Conservation (phyloP, 2,113 vertebrate genomes). For the Nothobranchius furzeri region DNA sequence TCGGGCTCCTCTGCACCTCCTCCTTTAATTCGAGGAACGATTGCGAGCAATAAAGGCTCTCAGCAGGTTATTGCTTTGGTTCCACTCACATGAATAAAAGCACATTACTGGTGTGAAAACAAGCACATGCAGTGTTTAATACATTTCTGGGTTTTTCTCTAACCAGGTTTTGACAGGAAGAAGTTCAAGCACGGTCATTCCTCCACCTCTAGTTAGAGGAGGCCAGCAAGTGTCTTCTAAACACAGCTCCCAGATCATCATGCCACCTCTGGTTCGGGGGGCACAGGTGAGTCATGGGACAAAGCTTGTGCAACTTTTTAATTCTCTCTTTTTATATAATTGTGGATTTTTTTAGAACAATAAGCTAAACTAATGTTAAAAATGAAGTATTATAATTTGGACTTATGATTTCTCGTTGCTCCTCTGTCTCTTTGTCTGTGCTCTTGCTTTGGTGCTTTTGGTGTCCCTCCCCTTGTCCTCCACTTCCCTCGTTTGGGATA, state of each 20-base stretch:
- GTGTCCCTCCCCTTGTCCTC: slow-evolving; percentile 35
- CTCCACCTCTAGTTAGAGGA: slow-evolving; percentile 91
- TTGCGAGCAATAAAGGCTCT: slow-evolving; percentile 83
- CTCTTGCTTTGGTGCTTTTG: slow-evolving; percentile 55
- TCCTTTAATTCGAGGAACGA: slow-evolving; percentile 87
- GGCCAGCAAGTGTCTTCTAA: slow-evolving; percentile 88
- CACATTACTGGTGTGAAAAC: not conserved
- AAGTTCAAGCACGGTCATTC: slow-evolving; percentile 85
- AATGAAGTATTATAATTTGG: not conserved
- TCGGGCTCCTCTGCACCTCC: slow-evolving; percentile 86
- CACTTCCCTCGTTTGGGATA: slow-evolving; percentile 26
- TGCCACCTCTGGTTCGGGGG: slow-evolving; percentile 93
- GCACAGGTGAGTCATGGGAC: slow-evolving; percentile 83
- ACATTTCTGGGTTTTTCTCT: not conserved
- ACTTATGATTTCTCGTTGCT: slow-evolving; percentile 53
- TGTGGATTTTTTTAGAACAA: not conserved
- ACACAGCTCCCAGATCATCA: slow-evolving; percentile 88
- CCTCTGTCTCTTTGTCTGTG: slow-evolving; percentile 52
- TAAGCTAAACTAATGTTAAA: no score
- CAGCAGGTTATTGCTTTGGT: slow-evolving; percentile 83
- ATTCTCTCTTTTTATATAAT: not conserved
- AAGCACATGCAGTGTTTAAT: not conserved
- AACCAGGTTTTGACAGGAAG: slow-evolving; percentile 80
- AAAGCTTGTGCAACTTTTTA: not conserved
- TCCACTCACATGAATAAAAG: not conserved